Evolutionary conservation across 1,140 invertebrate genomes (phyloP).

Genomic region (Wasmannia auropunctata): DNA sequence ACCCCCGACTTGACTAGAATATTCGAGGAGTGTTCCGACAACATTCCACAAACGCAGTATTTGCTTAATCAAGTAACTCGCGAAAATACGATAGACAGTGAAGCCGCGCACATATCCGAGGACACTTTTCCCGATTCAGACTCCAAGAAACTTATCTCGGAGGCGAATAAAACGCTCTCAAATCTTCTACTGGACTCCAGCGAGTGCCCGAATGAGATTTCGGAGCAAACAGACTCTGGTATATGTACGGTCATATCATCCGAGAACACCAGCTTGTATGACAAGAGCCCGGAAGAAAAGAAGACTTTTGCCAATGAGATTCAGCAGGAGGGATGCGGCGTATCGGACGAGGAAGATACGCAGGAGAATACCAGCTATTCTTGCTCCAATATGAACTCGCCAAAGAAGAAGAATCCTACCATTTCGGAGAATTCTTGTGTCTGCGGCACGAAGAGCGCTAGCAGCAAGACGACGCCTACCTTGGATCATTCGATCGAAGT

Average conservation of each 20-base stretch:
- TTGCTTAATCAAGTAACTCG: constrained; percentile 82
- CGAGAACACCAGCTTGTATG: constrained; percentile 89
- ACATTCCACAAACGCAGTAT: constrained; percentile 80
- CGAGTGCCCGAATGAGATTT: constrained; percentile 83
- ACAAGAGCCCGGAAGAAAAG: constrained; percentile 84
- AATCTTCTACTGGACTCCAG: constrained; percentile 86
- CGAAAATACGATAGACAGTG: constrained; percentile 77
- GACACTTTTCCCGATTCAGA: constrained; percentile 86
- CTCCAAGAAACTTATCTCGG: constrained; percentile 87
- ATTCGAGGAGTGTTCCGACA: constrained; percentile 67
- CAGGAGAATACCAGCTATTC: constrained; percentile 82
- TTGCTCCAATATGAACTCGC: constrained; percentile 80
- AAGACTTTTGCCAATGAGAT: constrained; percentile 80
- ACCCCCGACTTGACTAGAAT: constrained; percentile 75
- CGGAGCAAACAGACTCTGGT: constrained; percentile 88
- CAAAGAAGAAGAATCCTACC: constrained; percentile 75
- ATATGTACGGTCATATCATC: constrained; percentile 87
- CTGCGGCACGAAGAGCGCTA: constrained; percentile 68
- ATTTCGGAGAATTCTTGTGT: constrained; percentile 78
- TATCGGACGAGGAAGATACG: constrained; percentile 70
- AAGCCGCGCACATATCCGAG: constrained; percentile 78
- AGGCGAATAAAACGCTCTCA: constrained; percentile 89
- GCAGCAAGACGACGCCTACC: constrained; percentile 26
- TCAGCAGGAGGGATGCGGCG: constrained; percentile 42
- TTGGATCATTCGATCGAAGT: constrained; percentile 69